Evolutionary conservation across 2,113 vertebrate genomes (phyloP), one percentile per base, ranked within the genome.

Genomic region (Jacana jacana): DNA sequence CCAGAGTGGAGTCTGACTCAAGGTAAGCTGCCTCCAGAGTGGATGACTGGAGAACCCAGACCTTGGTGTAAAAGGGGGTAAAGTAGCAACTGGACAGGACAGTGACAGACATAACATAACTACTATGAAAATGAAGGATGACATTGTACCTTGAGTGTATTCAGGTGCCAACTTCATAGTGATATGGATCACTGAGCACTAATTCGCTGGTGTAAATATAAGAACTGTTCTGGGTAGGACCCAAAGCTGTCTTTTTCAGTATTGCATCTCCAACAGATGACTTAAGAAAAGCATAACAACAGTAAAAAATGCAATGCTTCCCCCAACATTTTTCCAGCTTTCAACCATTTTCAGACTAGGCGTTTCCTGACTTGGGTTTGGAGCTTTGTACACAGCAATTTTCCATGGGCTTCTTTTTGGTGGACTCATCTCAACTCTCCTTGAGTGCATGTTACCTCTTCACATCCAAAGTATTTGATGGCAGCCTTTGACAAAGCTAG

Each of bases 401-500:
- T 65, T 76, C 37, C 51, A 28, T 3, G 4, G 40, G 7, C 39
- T 86, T 86, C 63, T 83, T 22, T 64, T 93, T 1, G 1, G 14
- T 46, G 49, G 27, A 61, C 77, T 31, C 52, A 20, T 33, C 46
- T 75, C 10, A 2, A 14, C 9, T 31, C 30, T 63, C 35, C 51
- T 66, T 33, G n/a, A 44, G 9, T 10, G 2, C 1, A 0, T 2
- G 4, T 65, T 71, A 54, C 13, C 25, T 68, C 51, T 44, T 51
- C 24, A 13, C 22, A 91, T 20, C 27, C 37, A 58, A 0, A 0
- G 37, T 27, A 72, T 48, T 76, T 71, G 18, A 23, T 20, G 66
- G 49, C 15, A 73, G 81, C n/a, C 19, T 65, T 57, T 65, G 37
- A 28, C 6, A 82, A 71, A 93, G 27, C 24, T 61, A 51, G 57